Conservation (phyloP, 1,140 invertebrate genomes). For the Brevipalpus yothersi region DNA sequence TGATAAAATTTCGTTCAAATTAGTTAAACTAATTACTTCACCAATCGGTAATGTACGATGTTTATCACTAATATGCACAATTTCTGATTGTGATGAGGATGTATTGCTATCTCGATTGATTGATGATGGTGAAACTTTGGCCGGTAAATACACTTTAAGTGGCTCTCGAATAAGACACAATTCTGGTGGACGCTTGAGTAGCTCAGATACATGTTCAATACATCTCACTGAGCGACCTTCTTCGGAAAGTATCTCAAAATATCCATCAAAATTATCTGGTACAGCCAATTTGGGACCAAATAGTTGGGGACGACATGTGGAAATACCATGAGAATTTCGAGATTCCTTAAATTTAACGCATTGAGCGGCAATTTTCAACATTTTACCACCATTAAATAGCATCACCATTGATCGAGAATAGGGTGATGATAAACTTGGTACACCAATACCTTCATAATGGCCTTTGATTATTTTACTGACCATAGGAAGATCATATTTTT, state of each 20-base stretch:
- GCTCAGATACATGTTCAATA: constrained; percentile 58
- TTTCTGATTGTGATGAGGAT: no score
- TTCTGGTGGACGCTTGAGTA: constrained; percentile 46
- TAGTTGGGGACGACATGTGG: constrained; percentile 32
- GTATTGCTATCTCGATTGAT: no score
- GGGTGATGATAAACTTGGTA: constrained; percentile 53
- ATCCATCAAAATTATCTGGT: constrained; percentile 65
- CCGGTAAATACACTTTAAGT: constrained; percentile 38
- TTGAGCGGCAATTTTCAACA: constrained; percentile 56
- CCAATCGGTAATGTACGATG: constrained; percentile 41
- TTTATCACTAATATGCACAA: constrained; percentile 29
- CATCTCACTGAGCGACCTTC: constrained; percentile 65
- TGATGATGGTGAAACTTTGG: no score
- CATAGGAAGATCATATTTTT: constrained; percentile 47
- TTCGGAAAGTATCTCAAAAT: constrained; percentile 77
- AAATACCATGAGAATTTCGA: constrained; percentile 9
- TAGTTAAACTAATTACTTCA: constrained; percentile 33
- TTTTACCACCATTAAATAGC: constrained; percentile 50
- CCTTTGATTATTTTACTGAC: constrained; percentile 75
- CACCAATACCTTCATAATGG: constrained; percentile 62
- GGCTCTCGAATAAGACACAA: constrained; percentile 60
- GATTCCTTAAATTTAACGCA: constrained; percentile 75
- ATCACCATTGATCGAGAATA: constrained; percentile 56
- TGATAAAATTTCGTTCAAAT: background rate
- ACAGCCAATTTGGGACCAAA: constrained; percentile 59